Percentiles rank a stretch among this genome's conserved stretches.
Conservation (phyloP, 2,888 invertebrate genomes). For the Apodemia zela region DNA sequence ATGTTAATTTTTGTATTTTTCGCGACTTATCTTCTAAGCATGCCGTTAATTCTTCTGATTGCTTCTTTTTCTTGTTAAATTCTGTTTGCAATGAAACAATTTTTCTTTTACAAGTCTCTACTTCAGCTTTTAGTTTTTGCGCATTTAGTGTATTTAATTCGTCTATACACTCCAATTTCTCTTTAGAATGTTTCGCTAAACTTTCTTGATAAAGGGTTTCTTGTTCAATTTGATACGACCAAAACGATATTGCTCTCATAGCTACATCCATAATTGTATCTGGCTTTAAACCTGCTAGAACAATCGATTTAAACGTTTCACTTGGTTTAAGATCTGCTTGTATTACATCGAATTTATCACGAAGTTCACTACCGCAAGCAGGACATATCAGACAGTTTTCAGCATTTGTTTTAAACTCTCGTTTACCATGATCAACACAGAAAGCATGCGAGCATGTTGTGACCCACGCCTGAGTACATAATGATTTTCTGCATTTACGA, state of each 20-base stretch:
- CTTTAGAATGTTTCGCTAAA: slow-evolving; percentile 66
- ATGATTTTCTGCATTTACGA: slow-evolving; percentile 70
- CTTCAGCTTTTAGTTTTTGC: slow-evolving; percentile 70
- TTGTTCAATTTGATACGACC: slow-evolving; percentile 77
- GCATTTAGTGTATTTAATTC: slow-evolving; percentile 65
- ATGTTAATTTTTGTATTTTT: slow-evolving; percentile 70
- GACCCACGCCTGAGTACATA: slow-evolving; percentile 73
- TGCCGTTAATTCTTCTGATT: slow-evolving; percentile 65
- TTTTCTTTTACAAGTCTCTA: slow-evolving; percentile 70
- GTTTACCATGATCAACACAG: slow-evolving; percentile 76
- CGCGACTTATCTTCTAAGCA: slow-evolving; percentile 65
- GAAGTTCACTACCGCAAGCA: slow-evolving; percentile 70
- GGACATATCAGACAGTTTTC: slow-evolving; percentile 71
- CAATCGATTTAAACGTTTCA: slow-evolving; percentile 76
- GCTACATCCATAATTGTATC: slow-evolving; percentile 78
- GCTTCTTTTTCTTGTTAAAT: slow-evolving; percentile 65
- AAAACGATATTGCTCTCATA: slow-evolving; percentile 77
- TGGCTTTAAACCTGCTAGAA: slow-evolving; percentile 74
- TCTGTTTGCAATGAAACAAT: slow-evolving; percentile 63
- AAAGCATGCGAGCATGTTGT: slow-evolving; percentile 79
- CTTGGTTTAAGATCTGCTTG: slow-evolving; percentile 74
- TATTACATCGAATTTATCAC: slow-evolving; percentile 75
- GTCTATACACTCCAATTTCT: slow-evolving; percentile 68
- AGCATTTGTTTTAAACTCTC: slow-evolving; percentile 65
- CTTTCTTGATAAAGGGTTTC: slow-evolving; percentile 73